Percentiles rank a stretch among this genome's conserved stretches.
Evolutionary conservation across 1,140 invertebrate genomes (phyloP).

Genomic region (Zophobas atratus): DNA sequence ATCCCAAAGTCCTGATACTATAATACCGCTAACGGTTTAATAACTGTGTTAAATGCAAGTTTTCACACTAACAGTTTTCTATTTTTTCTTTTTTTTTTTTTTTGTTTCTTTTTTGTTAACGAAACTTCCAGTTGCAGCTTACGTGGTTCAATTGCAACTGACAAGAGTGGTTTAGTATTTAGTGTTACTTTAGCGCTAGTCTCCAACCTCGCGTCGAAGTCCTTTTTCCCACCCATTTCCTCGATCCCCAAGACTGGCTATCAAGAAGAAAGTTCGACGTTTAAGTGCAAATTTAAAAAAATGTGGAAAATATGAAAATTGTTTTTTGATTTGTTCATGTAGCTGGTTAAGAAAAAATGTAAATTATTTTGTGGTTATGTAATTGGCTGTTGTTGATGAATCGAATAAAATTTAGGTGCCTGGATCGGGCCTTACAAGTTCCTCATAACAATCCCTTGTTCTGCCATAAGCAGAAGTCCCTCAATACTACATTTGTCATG

Average conservation of each 20-base stretch:
- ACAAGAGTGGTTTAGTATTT: constrained; percentile 31
- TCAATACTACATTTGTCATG: constrained; percentile 74
- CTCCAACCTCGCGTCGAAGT: not conserved
- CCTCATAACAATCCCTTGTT: constrained; percentile 67
- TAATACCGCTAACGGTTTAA: constrained; percentile 44
- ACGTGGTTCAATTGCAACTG: constrained; percentile 2
- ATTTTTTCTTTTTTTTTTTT: constrained; percentile 41
- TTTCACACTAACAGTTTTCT: constrained; percentile 46
- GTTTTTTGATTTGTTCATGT: not conserved
- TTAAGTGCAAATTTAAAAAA: not conserved
- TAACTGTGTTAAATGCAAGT: constrained; percentile 37
- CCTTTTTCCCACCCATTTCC: constrained; percentile 4
- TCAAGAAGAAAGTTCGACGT: constrained; percentile 26
- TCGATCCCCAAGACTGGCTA: constrained; percentile 38
- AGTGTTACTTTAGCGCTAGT: constrained; percentile 21
- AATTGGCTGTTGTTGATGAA: constrained; percentile 45
- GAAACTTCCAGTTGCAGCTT: not conserved
- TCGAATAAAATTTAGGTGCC: constrained; percentile 65
- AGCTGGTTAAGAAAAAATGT: not conserved
- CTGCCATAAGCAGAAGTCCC: constrained; percentile 64
- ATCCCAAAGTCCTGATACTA: constrained; percentile 33
- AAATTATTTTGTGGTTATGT: constrained; percentile 6
- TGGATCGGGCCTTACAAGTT: constrained; percentile 64
- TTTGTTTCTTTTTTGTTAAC: constrained; percentile 26
- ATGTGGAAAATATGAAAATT: not conserved